Conservation (phyloP, 2,888 invertebrate genomes). For the Netelia virgata region DNA sequence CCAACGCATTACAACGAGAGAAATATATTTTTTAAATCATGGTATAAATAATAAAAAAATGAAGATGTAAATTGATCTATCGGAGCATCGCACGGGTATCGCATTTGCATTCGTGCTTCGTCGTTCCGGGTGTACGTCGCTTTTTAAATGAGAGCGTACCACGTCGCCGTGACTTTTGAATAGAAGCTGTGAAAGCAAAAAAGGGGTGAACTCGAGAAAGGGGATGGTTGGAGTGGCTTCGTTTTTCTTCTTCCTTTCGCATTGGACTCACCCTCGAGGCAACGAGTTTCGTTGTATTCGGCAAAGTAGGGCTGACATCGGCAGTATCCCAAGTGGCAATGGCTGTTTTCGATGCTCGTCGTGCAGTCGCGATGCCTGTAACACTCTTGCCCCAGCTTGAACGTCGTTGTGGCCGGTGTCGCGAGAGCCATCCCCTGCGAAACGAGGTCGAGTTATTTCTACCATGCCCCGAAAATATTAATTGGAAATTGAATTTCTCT, state of each 20-base stretch:
- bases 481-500: no score
- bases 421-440: constrained; percentile 70
- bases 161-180: not conserved
- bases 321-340: constrained; percentile 90
- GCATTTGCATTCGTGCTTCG: not conserved
- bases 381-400: constrained; percentile 88
- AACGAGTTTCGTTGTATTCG: constrained; percentile 91
- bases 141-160: constrained; percentile 17
- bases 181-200: constrained; percentile 8
- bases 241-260: constrained; percentile 21
- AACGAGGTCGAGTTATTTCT: constrained; percentile 28
- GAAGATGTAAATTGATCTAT: no score
- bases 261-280: constrained; percentile 91
- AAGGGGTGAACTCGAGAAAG: constrained; percentile 16
- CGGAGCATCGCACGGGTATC: no score
- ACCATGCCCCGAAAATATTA: not conserved
- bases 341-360: constrained; percentile 87
- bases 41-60: no score
- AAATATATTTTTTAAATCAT: no score
- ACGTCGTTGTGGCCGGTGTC: constrained; percentile 73
- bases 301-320: constrained; percentile 94
- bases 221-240: constrained; percentile 31
- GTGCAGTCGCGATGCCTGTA: constrained; percentile 88
- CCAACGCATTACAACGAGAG: no score
- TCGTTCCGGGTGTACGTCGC: not conserved